Conservation (phyloP, 1,140 invertebrate genomes). For the Camponotus floridanus region DNA sequence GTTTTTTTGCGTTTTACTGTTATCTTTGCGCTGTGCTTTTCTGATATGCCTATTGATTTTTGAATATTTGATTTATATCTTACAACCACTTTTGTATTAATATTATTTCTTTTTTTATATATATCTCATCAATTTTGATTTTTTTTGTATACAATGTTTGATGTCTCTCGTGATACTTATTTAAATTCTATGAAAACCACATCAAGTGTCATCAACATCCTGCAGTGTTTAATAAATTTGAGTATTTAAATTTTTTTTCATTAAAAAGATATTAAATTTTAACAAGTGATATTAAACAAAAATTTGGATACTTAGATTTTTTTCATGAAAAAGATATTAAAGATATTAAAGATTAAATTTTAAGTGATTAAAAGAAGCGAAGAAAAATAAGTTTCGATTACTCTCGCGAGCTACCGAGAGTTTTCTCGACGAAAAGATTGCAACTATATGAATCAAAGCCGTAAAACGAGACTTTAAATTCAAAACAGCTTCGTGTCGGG, state of each 20-base stretch:
- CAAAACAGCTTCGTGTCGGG: constrained; percentile 1
- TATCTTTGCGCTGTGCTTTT: too few relatives aligned
- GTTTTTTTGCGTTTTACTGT: too few relatives aligned
- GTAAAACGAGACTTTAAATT: constrained; percentile 27
- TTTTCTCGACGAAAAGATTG: constrained; percentile 7
- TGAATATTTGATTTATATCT: too few relatives aligned
- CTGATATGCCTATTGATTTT: too few relatives aligned
- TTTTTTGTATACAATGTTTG: not conserved
- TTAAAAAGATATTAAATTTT: too few relatives aligned
- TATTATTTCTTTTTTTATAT: too few relatives aligned
- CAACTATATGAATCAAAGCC: not conserved
- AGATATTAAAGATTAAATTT: too few relatives aligned
- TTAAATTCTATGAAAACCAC: not conserved
- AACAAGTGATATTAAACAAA: too few relatives aligned
- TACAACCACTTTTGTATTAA: too few relatives aligned
- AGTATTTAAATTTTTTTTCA: too few relatives aligned
- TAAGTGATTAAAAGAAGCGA: not conserved
- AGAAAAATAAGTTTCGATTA: not conserved
- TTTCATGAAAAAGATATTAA: not conserved
- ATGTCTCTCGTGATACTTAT: not conserved
- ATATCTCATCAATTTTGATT: not conserved
- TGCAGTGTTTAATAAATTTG: not conserved
- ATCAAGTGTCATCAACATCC: not conserved
- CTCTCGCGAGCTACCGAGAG: not conserved
- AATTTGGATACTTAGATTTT: not conserved